These are phyloP conservation scores for Aphidoletes aphidimyza DNA, from an alignment of 2,888 invertebrate species.

Conservation along the genomic window DNA sequence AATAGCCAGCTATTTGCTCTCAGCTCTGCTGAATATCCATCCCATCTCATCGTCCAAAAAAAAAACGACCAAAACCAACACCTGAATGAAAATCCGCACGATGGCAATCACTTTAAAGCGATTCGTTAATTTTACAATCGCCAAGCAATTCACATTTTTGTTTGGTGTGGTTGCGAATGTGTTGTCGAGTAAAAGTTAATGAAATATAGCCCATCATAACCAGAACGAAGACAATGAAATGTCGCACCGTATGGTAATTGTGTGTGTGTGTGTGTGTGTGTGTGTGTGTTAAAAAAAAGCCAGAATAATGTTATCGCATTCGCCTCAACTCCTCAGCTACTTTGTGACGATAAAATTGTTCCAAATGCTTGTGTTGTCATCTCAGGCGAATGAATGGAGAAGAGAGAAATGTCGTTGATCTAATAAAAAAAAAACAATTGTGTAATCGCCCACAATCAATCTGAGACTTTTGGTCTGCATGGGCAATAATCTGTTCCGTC, in stretches of 20 bases:
- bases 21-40: too few relatives aligned
- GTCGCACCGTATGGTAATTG: neutral
- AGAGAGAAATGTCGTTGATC: neutral
- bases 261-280: neutral
- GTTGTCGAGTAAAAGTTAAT: constrained; percentile 1
- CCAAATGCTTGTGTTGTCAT: too few relatives aligned
- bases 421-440: neutral
- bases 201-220: constrained; percentile 1
- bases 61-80: neutral
- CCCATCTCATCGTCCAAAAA: too few relatives aligned
- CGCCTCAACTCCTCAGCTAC: too few relatives aligned
- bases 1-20: too few relatives aligned
- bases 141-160: neutral
- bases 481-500: neutral
- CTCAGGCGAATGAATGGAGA: too few relatives aligned
- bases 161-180: neutral
- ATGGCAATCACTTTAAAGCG: neutral
- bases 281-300: too few relatives aligned
- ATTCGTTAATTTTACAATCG: neutral
- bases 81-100: neutral
- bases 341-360: too few relatives aligned
- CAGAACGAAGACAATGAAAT: neutral
- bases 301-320: too few relatives aligned
- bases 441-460: neutral
- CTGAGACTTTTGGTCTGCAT: too few relatives aligned